A percentile compares a stretch with the other conserved stretches of the same genome.
phyloP scores from a whole-genome alignment of 2,113 vertebrate species.

The Zapus hudsonius region DNA sequence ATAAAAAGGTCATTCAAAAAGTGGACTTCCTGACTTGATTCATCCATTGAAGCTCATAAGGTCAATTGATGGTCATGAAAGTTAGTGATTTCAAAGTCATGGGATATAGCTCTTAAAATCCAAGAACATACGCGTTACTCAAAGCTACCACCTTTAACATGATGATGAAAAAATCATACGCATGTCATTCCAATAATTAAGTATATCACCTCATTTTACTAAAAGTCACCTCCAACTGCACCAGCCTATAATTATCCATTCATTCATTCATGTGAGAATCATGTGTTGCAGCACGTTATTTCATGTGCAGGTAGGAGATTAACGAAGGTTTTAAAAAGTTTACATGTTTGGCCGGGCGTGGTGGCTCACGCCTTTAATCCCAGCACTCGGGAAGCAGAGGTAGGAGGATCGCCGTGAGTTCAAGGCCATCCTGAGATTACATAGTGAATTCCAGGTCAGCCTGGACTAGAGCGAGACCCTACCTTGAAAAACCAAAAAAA shows the following conservation, averaged over 20 bases:
- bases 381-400: too few species aligned
- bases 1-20: not conserved
- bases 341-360: too few species aligned
- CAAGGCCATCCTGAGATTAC: too few species aligned
- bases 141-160: slow-evolving; percentile 1
- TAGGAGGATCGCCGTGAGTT: too few species aligned
- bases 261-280: not conserved
- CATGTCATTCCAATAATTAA: not conserved
- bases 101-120: not conserved
- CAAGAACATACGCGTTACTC: not conserved
- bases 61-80: not conserved
- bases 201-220: not conserved
- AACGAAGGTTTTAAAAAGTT: slow-evolving; percentile 20
- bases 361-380: too few species aligned
- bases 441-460: too few species aligned
- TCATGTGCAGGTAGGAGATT: not conserved
- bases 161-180: slow-evolving; percentile 21
- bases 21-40: not conserved
- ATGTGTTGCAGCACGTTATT: not conserved
- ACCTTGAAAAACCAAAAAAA: too few species aligned
- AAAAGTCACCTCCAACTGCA: not conserved
- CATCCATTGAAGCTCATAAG: not conserved
- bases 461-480: too few species aligned
- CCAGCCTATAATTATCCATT: not conserved
- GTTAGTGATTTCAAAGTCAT: not conserved